Base-by-base conservation (phyloP, 2,113 vertebrate species). In the Paedocypris sp. region DNA sequence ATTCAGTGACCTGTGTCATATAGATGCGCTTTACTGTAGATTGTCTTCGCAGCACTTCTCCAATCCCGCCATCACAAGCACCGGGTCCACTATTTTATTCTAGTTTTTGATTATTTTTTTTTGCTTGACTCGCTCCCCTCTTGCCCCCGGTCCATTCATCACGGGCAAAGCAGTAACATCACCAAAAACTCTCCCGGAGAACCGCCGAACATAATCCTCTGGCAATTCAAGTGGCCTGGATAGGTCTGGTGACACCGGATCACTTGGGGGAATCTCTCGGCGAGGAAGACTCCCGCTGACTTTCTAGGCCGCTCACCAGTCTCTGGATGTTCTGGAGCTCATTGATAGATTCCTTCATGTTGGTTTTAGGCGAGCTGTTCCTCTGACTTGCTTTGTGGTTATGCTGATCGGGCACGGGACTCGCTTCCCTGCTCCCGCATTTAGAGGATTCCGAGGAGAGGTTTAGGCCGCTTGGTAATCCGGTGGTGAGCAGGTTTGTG, bases 241-340 rank as follows among this genome's bases (percentile, higher is more conserved):
- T 57, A 62, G 75, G 38, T 68, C 25, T 48, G 70, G 51, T 69
- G 62, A 64, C 42, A 23, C 54, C 63, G 32, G 36, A 74, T 97
- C 89, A 97, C 82, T 98, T 96, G 9, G 93, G 90, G 35, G 91
- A 93, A 73, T 94, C 88, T 62, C 88, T 77, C 42, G 85, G 74
- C 0, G 92, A 88, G 5, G 91, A 91, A 31, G 87, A 69, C 73
- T 91, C 91, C 77, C 88, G 72, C 73, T 97, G 91, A 74, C 86
- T 89, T 78, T 98, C 93, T 80, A 99, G 79, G 66, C 94, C 94
- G 71, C 94, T 99, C 77, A 97, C 93, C 75, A 98, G 89, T 89
- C 93, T 94, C 83, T 99, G 94, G 73, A 99, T 99, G 74, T 91
- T 98, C 69, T 98, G 92, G 50, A 98, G 88, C 83, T 99, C 93